Evolutionary conservation across 2,888 invertebrate species (phyloP), one percentile per base, ranked within the genome.

Genomic region (Temnothorax rugatulus): DNA sequence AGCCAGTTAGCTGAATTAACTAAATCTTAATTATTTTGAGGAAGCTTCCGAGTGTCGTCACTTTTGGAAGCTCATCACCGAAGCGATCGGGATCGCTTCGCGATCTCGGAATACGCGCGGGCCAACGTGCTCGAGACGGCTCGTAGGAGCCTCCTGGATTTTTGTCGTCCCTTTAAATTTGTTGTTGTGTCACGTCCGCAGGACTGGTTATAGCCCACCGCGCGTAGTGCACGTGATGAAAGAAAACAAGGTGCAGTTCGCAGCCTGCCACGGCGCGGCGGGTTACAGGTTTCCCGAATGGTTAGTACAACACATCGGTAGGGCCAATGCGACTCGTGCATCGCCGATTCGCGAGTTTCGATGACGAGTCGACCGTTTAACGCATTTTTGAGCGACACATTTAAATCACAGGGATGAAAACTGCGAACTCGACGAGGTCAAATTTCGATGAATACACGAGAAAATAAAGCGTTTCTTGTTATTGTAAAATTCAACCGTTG

Each of bases 121-220:
- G 66, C 63, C 52, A 77, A 87, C 63, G 79, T 71, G 18, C 66
- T 75, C 63, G 64, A 25, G 41, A 87, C 54, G 82, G 88, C 21
- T 83, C 63, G 57, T 86, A 82, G 63, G 64, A 86, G 66, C 21
- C 47, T 18, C 9, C 9, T 66, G 29, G 76, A 84, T 90, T 90
- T 87, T 86, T 76, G 83, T 75, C 59, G 88, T 91, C 92, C 90
- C 91, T 92, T 91, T 91, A 92, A 92, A 92, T 89, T 89, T 90
- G 90, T 90, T 88, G 89, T 92, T 90, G 89, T 88, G 83, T 86
- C 85, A 89, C 86, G 86, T 91, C 84, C 84, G 84, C 57, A 61
- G 87, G 83, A 86, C 79, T 87, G 83, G 59, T 84, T 66, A 54
- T 86, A 77, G 57, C 86, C 34, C 73, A 41, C n/a, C 25, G 76